phyloP scores from a whole-genome alignment of 1,140 invertebrate species.

The Platyscapa corneri region DNA sequence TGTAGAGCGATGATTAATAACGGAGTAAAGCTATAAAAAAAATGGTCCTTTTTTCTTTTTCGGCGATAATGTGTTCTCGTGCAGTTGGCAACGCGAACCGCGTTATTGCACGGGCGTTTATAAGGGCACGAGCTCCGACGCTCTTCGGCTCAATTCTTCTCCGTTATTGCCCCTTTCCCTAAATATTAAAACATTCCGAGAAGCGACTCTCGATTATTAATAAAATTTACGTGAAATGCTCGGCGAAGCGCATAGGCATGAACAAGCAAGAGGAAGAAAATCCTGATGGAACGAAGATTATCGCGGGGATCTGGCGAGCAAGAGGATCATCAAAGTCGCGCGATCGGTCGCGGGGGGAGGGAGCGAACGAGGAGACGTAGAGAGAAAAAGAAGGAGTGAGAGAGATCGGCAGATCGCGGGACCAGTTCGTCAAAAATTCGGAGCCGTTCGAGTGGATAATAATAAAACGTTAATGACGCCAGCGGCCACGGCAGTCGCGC shows the following conservation, averaged over 20 bases:
- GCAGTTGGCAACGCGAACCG: no score
- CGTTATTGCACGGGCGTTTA: no score
- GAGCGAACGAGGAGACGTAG: not conserved
- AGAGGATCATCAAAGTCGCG: not conserved
- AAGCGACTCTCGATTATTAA: constrained; percentile 27
- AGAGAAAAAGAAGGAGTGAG: not conserved
- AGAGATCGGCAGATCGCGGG: constrained; percentile 12
- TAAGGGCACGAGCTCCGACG: not conserved
- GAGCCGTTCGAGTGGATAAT: constrained; percentile 59
- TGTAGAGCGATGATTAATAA: not conserved
- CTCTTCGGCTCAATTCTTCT: not conserved
- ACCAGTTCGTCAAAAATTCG: constrained; percentile 61
- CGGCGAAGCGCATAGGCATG: constrained; percentile 37
- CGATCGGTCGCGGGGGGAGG: not conserved
- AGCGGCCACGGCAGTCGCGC: constrained; percentile 30
- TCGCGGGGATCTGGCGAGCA: constrained; percentile 8
- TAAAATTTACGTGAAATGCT: constrained; percentile 25
- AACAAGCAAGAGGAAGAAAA: constrained; percentile 15
- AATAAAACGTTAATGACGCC: constrained; percentile 62
- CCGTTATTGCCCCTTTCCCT: not conserved
- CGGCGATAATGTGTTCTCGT: no score
- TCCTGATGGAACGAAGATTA: constrained; percentile 9
- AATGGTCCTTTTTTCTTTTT: no score
- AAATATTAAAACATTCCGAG: constrained; percentile 9
- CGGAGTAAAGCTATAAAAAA: no score